Percentiles rank a stretch among this genome's conserved stretches.
phyloP scores from a whole-genome alignment of 1,140 invertebrate genomes.

The Monochamus saltuarius region DNA sequence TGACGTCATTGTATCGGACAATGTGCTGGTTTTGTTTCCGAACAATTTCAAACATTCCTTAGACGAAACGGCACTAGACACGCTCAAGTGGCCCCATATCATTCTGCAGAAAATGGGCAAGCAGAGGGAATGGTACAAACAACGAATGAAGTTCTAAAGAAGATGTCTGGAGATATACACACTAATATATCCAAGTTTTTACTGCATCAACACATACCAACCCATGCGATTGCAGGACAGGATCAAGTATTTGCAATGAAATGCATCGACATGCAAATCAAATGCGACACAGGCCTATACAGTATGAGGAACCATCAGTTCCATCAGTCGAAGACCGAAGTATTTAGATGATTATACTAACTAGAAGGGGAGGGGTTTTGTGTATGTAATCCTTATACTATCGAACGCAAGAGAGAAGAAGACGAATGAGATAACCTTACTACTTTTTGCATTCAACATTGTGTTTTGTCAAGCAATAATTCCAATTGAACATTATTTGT shows the following conservation, averaged over 20 bases:
- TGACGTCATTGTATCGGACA: slow-evolving; percentile 20
- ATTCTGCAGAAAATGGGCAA: slow-evolving; percentile 11
- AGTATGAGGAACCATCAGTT: no score
- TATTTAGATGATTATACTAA: no score
- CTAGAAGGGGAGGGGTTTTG: no score
- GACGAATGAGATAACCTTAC: no score
- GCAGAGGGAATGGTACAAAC: slow-evolving; percentile 15
- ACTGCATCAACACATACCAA: slow-evolving; percentile 12
- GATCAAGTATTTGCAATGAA: slow-evolving; percentile 6
- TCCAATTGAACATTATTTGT: no score
- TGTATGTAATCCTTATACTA: no score
- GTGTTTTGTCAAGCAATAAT: no score
- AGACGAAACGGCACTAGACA: slow-evolving; percentile 9
- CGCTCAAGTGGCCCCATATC: background rate
- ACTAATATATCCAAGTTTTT: slow-evolving; percentile 6
- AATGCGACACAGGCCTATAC: no score
- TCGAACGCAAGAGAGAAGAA: no score
- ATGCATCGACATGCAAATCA: no score
- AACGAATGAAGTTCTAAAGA: slow-evolving; percentile 3
- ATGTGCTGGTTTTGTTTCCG: slow-evolving; percentile 22
- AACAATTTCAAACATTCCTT: slow-evolving; percentile 29
- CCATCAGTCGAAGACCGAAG: no score
- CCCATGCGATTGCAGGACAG: slow-evolving; percentile 12
- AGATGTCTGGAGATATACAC: background rate
- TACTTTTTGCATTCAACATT: no score